Evolutionary conservation across 2,888 invertebrate species (phyloP).

Genomic region (Rotaria socialis): DNA sequence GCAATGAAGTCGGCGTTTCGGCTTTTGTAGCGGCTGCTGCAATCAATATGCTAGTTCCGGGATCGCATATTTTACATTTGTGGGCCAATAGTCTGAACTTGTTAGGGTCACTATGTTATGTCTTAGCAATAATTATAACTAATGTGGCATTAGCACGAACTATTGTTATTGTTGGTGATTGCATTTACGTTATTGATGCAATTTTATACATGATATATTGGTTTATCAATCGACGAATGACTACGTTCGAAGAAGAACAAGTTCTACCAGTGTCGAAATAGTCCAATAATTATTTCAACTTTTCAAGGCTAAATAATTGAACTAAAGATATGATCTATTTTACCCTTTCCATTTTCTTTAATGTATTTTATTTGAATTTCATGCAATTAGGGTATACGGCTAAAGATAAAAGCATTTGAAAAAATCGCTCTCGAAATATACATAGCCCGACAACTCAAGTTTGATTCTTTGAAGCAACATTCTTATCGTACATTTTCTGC

Average conservation of each 20-base stretch:
- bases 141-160: background rate
- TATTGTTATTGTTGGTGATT: background rate
- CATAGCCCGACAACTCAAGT: background rate
- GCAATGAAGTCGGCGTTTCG: background rate
- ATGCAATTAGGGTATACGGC: background rate
- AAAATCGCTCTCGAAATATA: background rate
- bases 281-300: background rate
- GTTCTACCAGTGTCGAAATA: background rate
- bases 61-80: background rate
- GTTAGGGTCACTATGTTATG: background rate
- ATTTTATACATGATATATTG: background rate
- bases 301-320: background rate
- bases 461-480: no score
- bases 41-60: background rate
- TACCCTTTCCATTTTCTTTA: background rate
- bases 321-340: background rate
- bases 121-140: background rate
- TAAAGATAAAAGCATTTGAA: background rate
- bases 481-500: no score
- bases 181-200: background rate
- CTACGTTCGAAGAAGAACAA: background rate
- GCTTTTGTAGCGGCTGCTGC: background rate
- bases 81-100: background rate
- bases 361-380: background rate
- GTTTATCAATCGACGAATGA: background rate